Percentiles rank a stretch among this genome's conserved stretches.
phyloP scores from a whole-genome alignment of 2,113 vertebrate genomes.

The Sceloporus undulatus region DNA sequence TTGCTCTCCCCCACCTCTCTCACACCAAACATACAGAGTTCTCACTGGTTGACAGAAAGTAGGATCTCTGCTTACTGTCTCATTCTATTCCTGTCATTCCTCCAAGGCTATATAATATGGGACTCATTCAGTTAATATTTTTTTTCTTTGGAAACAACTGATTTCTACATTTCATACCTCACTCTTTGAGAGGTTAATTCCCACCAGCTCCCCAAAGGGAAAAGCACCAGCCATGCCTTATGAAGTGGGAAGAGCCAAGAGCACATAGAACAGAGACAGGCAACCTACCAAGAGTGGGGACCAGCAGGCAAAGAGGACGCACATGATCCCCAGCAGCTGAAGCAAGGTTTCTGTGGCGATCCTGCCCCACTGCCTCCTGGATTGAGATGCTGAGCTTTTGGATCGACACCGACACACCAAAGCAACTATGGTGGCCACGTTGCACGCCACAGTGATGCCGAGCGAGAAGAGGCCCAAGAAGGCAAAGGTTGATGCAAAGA shows the following conservation, averaged over 20 bases:
- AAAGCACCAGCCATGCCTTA: not conserved
- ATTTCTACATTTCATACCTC: not conserved
- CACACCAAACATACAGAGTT: too few species aligned
- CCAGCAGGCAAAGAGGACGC: conserved; percentile 93
- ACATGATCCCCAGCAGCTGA: conserved; percentile 95
- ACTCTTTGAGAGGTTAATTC: not conserved
- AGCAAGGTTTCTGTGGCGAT: conserved; percentile 93
- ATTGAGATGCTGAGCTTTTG: conserved; percentile 76
- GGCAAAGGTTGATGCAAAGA: conserved; percentile 90
- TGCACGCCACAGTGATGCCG: conserved; percentile 87
- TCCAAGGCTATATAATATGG: not conserved
- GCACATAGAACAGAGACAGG: not conserved
- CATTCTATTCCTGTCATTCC: not conserved
- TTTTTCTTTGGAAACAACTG: not conserved
- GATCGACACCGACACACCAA: conserved; percentile 87
- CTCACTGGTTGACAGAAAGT: not conserved
- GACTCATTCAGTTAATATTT: not conserved
- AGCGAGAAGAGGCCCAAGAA: conserved; percentile 87
- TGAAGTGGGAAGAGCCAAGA: too few species aligned
- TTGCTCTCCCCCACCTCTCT: too few species aligned
- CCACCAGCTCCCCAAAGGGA: not conserved
- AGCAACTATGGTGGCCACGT: conserved; percentile 90
- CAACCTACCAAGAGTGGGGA: conserved; percentile 92
- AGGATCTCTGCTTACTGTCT: too few species aligned
- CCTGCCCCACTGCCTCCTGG: conserved; percentile 89